These are phyloP conservation scores for Grammomys surdaster DNA, from an alignment of 2,113 vertebrate genomes.

Conservation along the genomic window DNA sequence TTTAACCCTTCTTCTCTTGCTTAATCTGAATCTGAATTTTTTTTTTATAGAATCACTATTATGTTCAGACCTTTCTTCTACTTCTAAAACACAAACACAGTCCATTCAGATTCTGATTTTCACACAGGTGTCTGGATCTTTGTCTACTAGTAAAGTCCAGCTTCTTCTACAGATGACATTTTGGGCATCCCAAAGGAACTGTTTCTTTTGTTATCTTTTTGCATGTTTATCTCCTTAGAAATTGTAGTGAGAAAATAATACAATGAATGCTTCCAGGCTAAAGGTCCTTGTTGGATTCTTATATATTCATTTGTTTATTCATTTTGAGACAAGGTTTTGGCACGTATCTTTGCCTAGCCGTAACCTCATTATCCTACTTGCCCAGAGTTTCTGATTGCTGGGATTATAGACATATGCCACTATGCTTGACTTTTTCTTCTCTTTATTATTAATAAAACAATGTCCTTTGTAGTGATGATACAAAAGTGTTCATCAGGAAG, in stretches of 20 bases:
- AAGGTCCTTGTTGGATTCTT: not conserved
- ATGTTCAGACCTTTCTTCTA: not conserved
- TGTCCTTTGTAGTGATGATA: not conserved
- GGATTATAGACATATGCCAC: not conserved
- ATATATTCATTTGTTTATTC: not conserved
- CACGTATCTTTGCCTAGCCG: not conserved
- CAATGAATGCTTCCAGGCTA: not conserved
- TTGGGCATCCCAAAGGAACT: not conserved
- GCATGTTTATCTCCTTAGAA: not conserved
- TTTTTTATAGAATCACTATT: not conserved
- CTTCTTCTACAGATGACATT: not conserved
- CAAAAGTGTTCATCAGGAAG: not conserved
- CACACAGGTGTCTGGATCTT: not conserved
- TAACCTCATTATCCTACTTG: not conserved
- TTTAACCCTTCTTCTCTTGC: not conserved
- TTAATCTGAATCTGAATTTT: not conserved
- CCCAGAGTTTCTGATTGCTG: not conserved
- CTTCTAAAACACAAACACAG: not conserved
- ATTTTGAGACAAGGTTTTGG: not conserved
- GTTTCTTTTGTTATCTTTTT: slow-evolving; percentile 27
- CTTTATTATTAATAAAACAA: not conserved
- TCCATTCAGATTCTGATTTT: not conserved
- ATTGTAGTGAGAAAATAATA: slow-evolving; percentile 2
- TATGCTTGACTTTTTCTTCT: not conserved
- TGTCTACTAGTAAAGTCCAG: not conserved